Conservation (phyloP, 2,113 vertebrate genomes). For the Physeter macrocephalus region DNA sequence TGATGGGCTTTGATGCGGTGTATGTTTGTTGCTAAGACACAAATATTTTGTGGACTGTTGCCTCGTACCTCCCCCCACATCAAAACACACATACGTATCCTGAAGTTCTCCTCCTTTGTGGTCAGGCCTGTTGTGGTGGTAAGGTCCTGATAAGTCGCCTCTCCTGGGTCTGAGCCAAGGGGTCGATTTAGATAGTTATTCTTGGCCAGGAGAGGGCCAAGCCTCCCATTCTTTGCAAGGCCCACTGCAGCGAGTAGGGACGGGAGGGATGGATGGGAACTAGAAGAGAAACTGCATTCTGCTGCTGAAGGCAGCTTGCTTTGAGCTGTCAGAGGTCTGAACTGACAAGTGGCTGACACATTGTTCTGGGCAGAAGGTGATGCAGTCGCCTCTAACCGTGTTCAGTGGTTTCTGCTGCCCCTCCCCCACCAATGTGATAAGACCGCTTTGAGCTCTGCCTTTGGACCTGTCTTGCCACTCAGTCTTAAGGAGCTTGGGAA, state of each 20-base stretch:
- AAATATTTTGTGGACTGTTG: slow-evolving; percentile 32
- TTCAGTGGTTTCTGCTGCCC: background rate
- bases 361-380: background rate
- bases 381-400: background rate
- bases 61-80: background rate
- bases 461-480: background rate
- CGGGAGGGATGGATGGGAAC: slow-evolving; percentile 6
- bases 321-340: background rate
- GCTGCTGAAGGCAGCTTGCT: background rate
- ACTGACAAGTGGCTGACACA: background rate
- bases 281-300: background rate
- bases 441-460: background rate
- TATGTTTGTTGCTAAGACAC: slow-evolving; percentile 64
- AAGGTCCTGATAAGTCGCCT: slow-evolving; percentile 15
- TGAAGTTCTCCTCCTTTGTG: slow-evolving; percentile 40
- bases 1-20: slow-evolving; percentile 24
- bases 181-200: slow-evolving; percentile 44
- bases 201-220: slow-evolving; percentile 16
- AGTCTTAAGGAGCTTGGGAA: background rate
- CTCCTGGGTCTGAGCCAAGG: slow-evolving; percentile 38
- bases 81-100: background rate
- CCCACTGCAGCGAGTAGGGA: background rate
- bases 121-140: slow-evolving; percentile 8
- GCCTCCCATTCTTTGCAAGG: slow-evolving; percentile 22
- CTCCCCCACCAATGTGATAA: background rate